phyloP scores from a whole-genome alignment of 2,888 invertebrate genomes.

The Lamellibrachia satsuma region DNA sequence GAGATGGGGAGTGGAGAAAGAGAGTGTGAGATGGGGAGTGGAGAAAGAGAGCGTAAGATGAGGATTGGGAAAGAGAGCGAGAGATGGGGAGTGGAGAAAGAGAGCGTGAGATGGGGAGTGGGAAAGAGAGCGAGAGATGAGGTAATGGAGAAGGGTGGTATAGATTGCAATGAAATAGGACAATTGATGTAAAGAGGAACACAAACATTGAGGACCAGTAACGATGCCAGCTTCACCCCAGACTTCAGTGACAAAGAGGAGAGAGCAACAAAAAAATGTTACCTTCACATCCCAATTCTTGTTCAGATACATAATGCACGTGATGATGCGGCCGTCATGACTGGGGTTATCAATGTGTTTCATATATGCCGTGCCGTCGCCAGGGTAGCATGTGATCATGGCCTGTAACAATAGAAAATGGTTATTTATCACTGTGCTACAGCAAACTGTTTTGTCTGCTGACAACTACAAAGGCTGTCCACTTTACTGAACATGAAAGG shows the following conservation, averaged over 20 bases:
- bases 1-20: no score
- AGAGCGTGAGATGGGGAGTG: no score
- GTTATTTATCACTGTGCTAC: neutral
- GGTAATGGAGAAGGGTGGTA: no score
- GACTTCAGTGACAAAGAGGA: no score
- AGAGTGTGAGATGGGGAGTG: no score
- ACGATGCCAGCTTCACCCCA: no score
- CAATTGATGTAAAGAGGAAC: no score
- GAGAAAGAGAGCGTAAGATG: no score
- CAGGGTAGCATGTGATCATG: slow-evolving; percentile 98
- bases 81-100: no score
- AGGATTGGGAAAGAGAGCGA: no score
- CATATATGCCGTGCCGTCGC: slow-evolving; percentile 91
- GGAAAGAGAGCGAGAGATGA: no score
- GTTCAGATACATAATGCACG: slow-evolving; percentile 97
- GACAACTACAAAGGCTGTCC: neutral
- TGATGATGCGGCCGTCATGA: slow-evolving; percentile 93
- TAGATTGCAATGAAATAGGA: no score
- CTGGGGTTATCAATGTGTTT: slow-evolving; percentile 98
- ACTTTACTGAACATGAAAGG: neutral
- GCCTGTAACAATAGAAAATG: slow-evolving; percentile 74
- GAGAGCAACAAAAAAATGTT: slow-evolving; percentile 46
- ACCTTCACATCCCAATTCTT: slow-evolving; percentile 88
- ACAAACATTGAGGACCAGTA: slow-evolving; percentile 60
- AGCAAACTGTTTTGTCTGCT: neutral